Evolutionary conservation across 2,113 vertebrate species (phyloP), one percentile per base, ranked within the genome.

Genomic region (Pseudorasbora parva): DNA sequence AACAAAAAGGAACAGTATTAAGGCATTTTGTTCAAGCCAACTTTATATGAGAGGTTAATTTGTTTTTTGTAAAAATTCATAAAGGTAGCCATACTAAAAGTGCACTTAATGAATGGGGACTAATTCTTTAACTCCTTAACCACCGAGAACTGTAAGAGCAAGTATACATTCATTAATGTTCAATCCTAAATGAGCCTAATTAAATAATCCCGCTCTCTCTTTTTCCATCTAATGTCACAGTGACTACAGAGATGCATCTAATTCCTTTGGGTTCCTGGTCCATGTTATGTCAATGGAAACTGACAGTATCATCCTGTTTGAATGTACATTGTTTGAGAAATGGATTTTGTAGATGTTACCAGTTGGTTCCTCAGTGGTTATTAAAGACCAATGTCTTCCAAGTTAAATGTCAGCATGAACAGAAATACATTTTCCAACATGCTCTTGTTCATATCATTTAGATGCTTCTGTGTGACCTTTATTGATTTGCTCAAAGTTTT

Each of bases 151-250:
- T 21, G 15, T 21, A 60, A 78, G 75, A 56, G 30, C 30, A 57
- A n/a, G 19, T 57, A 41, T 33, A 77, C 30, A 43, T 59, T 77
- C 75, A 77, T n/a, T 21, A 76, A 33, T 8, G 30, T 11, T 76
- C 75, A 59, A 60, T 33, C n/a, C 25, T 59, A 23, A 49, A 49
- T 47, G 7, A 45, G 21, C 37, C 68, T 9, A 23, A 41, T 12
- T 6, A 5, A 19, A 72, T 14, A 71, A 71, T 7, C 21, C n/a
- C 21, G 21, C 33, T 21, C n/a, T 23, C 71, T n/a, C 15, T n/a
- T n/a, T n/a, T n/a, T n/a, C n/a, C n/a, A n/a, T n/a, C n/a, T 57
- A 64, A 71, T 37, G 64, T 68, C 78, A 62, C 82, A 82, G 81
- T 73, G 54, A 62, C 37, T 75, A 21, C 19, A 64, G 12, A 77